Percentiles rank a stretch among this genome's conserved stretches.
These are phyloP conservation scores for Daphoenositta chrysoptera DNA, from an alignment of 2,113 vertebrate genomes.

Conservation along the genomic window DNA sequence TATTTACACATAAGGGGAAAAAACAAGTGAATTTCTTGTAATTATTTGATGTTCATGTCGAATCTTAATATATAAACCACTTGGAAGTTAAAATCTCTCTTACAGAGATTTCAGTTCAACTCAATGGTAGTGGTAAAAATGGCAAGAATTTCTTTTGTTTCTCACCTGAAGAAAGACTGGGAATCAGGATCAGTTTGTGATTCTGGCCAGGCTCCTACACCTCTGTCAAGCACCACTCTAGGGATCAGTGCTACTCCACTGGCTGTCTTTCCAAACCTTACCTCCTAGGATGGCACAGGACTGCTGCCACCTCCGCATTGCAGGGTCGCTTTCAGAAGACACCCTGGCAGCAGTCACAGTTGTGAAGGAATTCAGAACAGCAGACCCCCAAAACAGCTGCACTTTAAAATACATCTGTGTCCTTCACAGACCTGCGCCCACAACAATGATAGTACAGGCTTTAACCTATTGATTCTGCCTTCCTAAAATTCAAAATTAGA, in stretches of 20 bases:
- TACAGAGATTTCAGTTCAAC: background rate
- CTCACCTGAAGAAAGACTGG: background rate
- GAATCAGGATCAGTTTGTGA: background rate
- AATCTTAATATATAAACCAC: background rate
- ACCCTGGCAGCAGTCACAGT: background rate
- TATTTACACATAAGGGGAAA: background rate
- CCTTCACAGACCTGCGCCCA: background rate
- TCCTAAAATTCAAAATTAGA: background rate
- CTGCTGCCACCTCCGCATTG: rapidly evolving
- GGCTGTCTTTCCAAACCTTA: background rate
- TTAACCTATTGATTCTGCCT: background rate
- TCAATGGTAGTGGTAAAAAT: background rate
- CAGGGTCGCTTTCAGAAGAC: rapidly evolving
- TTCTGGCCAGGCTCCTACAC: background rate
- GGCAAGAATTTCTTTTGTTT: background rate
- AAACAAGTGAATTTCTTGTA: background rate
- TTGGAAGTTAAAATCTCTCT: background rate
- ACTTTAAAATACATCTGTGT: background rate
- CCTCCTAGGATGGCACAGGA: background rate
- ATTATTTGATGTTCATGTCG: background rate
- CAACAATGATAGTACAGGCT: background rate
- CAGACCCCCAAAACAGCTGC: background rate
- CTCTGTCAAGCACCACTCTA: background rate
- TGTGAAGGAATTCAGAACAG: background rate
- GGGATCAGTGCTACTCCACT: background rate